A percentile compares a stretch with the other conserved stretches of the same genome.
These are phyloP conservation scores for Mustelus asterias DNA, from an alignment of 2,113 vertebrate species.

Conservation along the genomic window DNA sequence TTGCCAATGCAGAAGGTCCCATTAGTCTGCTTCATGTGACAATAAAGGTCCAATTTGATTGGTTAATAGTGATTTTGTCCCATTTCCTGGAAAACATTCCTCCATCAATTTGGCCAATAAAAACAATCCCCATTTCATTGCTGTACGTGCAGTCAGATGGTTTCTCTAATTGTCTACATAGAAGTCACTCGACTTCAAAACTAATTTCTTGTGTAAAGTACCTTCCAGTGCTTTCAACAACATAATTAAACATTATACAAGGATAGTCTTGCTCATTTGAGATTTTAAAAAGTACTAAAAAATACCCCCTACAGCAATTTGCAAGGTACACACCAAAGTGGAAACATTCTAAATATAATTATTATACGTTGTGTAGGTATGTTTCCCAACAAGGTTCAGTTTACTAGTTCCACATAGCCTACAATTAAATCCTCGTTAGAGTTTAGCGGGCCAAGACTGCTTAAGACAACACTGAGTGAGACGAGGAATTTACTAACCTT, in stretches of 20 bases:
- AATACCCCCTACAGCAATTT: background rate
- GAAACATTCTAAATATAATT: background rate
- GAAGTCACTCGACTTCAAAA: background rate
- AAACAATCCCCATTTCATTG: background rate
- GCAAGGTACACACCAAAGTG: background rate
- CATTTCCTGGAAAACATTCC: background rate
- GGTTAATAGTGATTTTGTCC: background rate
- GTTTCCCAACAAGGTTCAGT: background rate
- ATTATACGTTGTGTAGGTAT: background rate
- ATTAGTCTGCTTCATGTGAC: background rate
- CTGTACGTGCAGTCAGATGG: background rate
- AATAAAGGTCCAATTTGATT: background rate
- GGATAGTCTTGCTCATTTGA: background rate
- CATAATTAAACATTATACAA: background rate
- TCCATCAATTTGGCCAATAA: background rate
- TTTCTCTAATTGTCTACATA: background rate
- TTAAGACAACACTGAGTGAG: background rate
- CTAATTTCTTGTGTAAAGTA: background rate
- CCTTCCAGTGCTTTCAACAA: background rate
- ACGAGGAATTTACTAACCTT: background rate
- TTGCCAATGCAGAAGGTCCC: background rate
- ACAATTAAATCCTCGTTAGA: background rate
- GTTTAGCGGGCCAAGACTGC: background rate
- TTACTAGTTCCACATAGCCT: background rate
- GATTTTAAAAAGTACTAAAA: background rate